Conservation (phyloP, 2,888 invertebrate genomes). For the Caenorhabditis afra region DNA sequence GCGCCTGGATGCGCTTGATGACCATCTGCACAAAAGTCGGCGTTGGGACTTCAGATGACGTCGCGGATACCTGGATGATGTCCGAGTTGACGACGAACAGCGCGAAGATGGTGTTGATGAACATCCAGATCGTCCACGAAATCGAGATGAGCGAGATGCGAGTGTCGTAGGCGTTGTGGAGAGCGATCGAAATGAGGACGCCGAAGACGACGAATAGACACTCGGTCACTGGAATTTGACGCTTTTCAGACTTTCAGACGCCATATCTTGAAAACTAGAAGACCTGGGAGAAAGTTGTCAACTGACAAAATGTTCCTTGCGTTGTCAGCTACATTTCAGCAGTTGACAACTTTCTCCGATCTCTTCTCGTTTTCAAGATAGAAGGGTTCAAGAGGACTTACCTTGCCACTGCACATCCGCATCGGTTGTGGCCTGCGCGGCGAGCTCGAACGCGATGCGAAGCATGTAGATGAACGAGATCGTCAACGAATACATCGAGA, state of each 20-base stretch:
- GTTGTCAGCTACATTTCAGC: no score
- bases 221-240: constrained; percentile 45
- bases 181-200: constrained; percentile 41
- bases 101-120: constrained; percentile 55
- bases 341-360: no score
- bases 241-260: neutral
- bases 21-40: constrained; percentile 29
- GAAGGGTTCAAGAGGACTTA: no score
- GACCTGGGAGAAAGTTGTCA: no score
- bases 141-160: constrained; percentile 51
- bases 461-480: constrained; percentile 54
- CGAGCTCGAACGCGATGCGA: constrained; percentile 48
- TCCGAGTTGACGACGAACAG: constrained; percentile 55
- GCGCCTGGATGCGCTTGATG: constrained; percentile 31
- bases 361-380: no score
- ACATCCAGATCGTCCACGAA: constrained; percentile 59
- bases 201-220: constrained; percentile 55
- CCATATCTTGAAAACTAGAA: no score
- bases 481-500: constrained; percentile 46
- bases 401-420: constrained; percentile 56
- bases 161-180: constrained; percentile 14
- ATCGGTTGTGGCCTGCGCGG: constrained; percentile 7
- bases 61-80: constrained; percentile 51
- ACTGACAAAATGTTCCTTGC: no score
- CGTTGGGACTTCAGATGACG: neutral